Conservation (phyloP, 2,113 vertebrate genomes). For the Progne subis region DNA sequence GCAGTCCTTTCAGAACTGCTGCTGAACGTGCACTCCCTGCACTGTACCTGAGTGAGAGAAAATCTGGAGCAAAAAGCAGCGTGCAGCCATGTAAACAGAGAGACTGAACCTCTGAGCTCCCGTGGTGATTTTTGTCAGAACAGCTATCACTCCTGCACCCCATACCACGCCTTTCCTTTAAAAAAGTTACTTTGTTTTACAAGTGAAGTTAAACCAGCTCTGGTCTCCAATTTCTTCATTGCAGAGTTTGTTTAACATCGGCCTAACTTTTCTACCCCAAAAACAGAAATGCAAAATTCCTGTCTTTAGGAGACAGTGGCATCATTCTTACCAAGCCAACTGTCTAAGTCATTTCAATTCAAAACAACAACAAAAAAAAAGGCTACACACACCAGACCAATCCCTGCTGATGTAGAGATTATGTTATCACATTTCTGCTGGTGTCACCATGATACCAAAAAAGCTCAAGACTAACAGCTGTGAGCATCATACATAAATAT, state of each 20-base stretch:
- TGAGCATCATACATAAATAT: neutral
- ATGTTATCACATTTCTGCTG: constrained; percentile 37
- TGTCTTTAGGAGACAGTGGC: neutral
- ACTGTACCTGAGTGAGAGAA: neutral
- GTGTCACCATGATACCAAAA: constrained; percentile 10
- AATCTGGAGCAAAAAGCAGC: neutral
- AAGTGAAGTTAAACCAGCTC: neutral
- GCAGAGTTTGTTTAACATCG: neutral
- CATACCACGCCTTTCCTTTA: neutral
- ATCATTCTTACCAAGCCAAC: neutral
- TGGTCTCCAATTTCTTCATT: neutral
- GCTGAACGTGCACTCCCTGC: neutral
- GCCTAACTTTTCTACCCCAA: neutral
- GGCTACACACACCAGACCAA: neutral
- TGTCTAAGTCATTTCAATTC: neutral
- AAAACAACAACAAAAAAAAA: neutral
- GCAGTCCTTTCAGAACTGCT: neutral
- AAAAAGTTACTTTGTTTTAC: neutral
- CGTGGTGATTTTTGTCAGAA: neutral
- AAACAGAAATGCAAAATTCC: neutral
- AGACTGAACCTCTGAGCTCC: neutral
- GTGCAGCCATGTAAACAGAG: neutral
- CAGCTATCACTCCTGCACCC: neutral
- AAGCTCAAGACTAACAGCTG: constrained; percentile 48
- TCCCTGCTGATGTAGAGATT: neutral